Base-by-base conservation (phyloP, 2,888 invertebrate species). In the Asteroscopus sphinx region DNA sequence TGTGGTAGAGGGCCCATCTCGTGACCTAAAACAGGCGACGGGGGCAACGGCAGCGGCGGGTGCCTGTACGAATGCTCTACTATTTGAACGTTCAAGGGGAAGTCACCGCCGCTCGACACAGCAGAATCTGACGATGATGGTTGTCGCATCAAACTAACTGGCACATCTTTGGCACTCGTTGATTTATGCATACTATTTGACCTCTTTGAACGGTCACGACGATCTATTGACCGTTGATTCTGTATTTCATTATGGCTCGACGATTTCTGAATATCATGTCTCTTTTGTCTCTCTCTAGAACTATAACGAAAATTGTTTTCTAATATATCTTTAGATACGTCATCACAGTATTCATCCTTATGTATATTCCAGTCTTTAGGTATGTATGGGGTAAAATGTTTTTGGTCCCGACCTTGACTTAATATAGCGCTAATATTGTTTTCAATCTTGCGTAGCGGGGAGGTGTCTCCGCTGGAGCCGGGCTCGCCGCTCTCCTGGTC, bases 101-200 rank as follows among this genome's bases (percentile, higher is more conserved):
- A 96, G 77, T 96, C 95, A 16, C 95, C 95, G 3, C 94, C 92
- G 68, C 94, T 94, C 3, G 94, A 94, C 3, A 94, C 93, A 1
- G 94, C 94, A 1, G 94, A 94, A 71, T 94, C 94, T 2, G 94
- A 94, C 0, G 94, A 94, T 12, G 94, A 94, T 6, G 93, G 92
- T 74, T 94, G 94, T 25, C 94, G 92, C 81, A 95, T 91, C 73
- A 95, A 90, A 46, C 95, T 92, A 12, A 95, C 94, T 17, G 95
- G 92, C 93, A 96, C 96, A 81, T 96, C 96, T 84, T 96, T 96
- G 58, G 96, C 96, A 83, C 96, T 96, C 77, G 96, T 96, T 12
- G 96, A 96, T 84, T 96, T 96, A 81, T 96, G 96, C 85, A 96
- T 96, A 71, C 96, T 96, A 77, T 96, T 95, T 21, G 95, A 89